A percentile compares a stretch with the other conserved stretches of the same genome.
phyloP scores from a whole-genome alignment of 1,140 invertebrate species.

The Sipha flava region DNA sequence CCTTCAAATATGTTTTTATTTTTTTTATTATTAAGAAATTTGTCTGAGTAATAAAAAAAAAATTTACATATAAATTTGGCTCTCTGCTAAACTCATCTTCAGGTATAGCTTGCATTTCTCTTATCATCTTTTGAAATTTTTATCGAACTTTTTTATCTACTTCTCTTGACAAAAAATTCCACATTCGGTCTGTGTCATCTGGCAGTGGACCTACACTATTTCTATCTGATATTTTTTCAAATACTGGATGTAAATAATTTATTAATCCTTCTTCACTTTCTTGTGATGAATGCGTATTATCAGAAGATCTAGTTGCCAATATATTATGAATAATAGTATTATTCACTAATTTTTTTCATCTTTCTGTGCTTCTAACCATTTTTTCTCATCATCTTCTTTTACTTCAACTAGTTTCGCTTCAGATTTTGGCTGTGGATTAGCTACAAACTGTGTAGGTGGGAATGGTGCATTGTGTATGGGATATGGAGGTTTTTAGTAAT shows the following conservation, averaged over 20 bases:
- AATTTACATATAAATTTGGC: slow-evolving; percentile 19
- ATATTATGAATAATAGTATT: slow-evolving; percentile 2
- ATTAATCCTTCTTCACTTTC: slow-evolving; percentile 21
- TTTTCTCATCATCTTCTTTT: slow-evolving; percentile 25
- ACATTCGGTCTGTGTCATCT: slow-evolving; percentile 21
- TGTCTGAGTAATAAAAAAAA: background rate
- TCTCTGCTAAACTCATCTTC: slow-evolving; percentile 17
- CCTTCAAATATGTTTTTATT: background rate
- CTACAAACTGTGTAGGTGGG: background rate
- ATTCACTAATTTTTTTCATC: slow-evolving; percentile 12
- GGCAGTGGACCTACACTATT: background rate
- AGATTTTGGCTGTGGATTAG: slow-evolving; percentile 2
- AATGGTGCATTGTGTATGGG: slow-evolving; percentile 12
- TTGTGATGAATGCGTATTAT: background rate
- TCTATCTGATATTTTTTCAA: background rate
- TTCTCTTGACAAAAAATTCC: slow-evolving; percentile 24
- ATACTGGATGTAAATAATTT: background rate
- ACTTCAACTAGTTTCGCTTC: slow-evolving; percentile 21
- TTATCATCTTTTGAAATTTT: slow-evolving; percentile 26
- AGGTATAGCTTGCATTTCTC: slow-evolving; percentile 26
- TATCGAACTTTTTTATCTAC: slow-evolving; percentile 26
- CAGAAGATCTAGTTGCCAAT: slow-evolving; percentile 2
- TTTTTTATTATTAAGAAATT: too few species aligned
- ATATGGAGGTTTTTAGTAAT: slow-evolving; percentile 9
- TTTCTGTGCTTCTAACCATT: slow-evolving; percentile 22